phyloP scores from a whole-genome alignment of 2,888 invertebrate species.

The Meiosimyza platycephala region DNA sequence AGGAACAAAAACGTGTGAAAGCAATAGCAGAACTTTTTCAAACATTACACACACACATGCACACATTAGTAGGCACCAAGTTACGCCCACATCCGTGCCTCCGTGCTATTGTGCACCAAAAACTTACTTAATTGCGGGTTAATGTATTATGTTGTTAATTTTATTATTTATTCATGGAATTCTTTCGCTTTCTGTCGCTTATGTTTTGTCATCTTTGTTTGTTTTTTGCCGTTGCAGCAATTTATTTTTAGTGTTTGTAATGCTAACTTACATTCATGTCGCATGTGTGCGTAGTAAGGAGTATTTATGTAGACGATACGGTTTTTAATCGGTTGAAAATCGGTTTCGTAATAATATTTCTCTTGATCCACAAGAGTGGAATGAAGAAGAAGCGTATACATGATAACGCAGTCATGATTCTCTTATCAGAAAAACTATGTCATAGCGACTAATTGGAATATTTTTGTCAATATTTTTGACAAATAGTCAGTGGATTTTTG shows the following conservation, averaged over 20 bases:
- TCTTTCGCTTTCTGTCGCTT: constrained; percentile 14
- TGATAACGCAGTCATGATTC: too few relatives aligned
- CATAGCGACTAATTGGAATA: too few relatives aligned
- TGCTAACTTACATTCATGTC: not conserved
- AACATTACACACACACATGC: not conserved
- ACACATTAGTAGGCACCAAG: not conserved
- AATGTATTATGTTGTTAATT: constrained; percentile 46
- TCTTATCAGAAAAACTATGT: too few relatives aligned
- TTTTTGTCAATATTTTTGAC: too few relatives aligned
- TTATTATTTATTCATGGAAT: constrained; percentile 48
- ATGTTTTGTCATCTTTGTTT: not conserved
- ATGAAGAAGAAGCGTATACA: too few relatives aligned
- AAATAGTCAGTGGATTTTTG: too few relatives aligned
- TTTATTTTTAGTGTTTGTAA: not conserved
- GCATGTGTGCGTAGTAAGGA: too few relatives aligned
- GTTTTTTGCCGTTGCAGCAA: not conserved
- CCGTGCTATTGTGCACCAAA: not conserved
- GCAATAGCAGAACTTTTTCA: not conserved
- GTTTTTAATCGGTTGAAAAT: too few relatives aligned
- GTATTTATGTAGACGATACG: too few relatives aligned
- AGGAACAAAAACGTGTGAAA: not conserved
- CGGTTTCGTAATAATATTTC: too few relatives aligned
- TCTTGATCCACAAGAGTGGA: too few relatives aligned
- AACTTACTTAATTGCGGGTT: constrained; percentile 44
- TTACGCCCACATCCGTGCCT: not conserved